Conservation (phyloP, 2,113 vertebrate species). For the Catharus bicknelli region DNA sequence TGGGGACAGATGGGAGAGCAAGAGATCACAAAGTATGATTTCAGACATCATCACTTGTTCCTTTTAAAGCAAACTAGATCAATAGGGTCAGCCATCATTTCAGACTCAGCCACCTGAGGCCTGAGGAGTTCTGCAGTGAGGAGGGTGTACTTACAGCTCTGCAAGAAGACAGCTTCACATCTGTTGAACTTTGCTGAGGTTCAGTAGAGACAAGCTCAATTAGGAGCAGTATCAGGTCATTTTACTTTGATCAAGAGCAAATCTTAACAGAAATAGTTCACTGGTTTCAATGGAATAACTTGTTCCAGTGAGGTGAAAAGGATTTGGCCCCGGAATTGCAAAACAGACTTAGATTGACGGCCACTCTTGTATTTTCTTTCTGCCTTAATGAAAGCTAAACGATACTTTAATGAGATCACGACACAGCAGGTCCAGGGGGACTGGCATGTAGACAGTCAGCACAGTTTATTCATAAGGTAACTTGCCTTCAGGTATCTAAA, state of each 20-base stretch:
- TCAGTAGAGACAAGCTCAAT: background rate
- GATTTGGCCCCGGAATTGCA: background rate
- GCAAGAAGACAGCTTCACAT: background rate
- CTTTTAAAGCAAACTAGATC: conserved; percentile 10
- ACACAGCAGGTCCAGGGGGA: background rate
- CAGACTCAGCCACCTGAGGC: background rate
- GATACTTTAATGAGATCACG: conserved; percentile 50
- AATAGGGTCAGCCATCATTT: background rate
- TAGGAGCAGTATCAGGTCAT: background rate
- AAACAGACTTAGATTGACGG: conserved; percentile 41
- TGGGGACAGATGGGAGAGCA: background rate
- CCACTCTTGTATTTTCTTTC: conserved; percentile 17
- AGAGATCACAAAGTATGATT: background rate
- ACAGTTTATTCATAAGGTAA: conserved; percentile 4
- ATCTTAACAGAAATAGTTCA: background rate
- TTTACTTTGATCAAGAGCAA: background rate
- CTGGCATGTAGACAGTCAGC: background rate
- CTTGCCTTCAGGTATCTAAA: conserved; percentile 10
- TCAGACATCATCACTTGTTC: background rate
- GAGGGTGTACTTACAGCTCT: background rate
- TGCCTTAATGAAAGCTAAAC: conserved; percentile 46
- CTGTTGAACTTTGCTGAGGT: background rate
- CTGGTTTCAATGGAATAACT: background rate
- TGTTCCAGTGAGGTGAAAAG: conserved; percentile 5
- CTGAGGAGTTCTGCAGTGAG: background rate